Conservation (phyloP, 2,888 invertebrate genomes). For the Incurvaria masculella region DNA sequence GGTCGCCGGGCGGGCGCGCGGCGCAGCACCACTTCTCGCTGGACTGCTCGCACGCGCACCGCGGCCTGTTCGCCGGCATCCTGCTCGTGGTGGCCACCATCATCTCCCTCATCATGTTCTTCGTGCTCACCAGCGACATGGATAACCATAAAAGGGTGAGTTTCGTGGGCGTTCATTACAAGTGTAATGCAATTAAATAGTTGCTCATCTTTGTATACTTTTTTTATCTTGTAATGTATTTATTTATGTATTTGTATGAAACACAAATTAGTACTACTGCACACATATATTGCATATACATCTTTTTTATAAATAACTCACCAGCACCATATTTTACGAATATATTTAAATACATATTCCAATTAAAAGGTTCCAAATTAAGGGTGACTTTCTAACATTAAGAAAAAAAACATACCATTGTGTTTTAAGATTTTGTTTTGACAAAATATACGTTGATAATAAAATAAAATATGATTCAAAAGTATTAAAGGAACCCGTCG, state of each 20-base stretch:
- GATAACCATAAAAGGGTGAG: too few species aligned
- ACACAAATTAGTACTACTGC: background rate
- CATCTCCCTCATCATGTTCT: slow-evolving; percentile 86
- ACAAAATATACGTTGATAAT: too few species aligned
- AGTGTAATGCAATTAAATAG: background rate
- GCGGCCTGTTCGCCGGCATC: slow-evolving; percentile 72
- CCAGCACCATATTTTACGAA: too few species aligned
- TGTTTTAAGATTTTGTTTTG: too few species aligned
- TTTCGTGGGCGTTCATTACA: slow-evolving; percentile 10
- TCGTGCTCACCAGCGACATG: slow-evolving; percentile 70
- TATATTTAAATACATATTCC: too few species aligned
- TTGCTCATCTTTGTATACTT: background rate
- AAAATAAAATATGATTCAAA: too few species aligned
- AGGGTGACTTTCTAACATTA: too few species aligned
- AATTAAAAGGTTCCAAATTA: too few species aligned
- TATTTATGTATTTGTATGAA: slow-evolving; percentile 2
- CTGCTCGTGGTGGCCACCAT: slow-evolving; percentile 78
- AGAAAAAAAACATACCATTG: too few species aligned
- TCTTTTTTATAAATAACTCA: too few species aligned
- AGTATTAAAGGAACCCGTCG: too few species aligned
- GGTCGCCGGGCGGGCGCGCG: slow-evolving; percentile 39
- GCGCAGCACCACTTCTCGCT: slow-evolving; percentile 68
- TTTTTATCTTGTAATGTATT: slow-evolving; percentile 1
- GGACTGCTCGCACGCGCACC: slow-evolving; percentile 82
- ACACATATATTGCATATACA: too few species aligned